Conservation (phyloP, 2,888 invertebrate species). For the Serrognathus titanus region DNA sequence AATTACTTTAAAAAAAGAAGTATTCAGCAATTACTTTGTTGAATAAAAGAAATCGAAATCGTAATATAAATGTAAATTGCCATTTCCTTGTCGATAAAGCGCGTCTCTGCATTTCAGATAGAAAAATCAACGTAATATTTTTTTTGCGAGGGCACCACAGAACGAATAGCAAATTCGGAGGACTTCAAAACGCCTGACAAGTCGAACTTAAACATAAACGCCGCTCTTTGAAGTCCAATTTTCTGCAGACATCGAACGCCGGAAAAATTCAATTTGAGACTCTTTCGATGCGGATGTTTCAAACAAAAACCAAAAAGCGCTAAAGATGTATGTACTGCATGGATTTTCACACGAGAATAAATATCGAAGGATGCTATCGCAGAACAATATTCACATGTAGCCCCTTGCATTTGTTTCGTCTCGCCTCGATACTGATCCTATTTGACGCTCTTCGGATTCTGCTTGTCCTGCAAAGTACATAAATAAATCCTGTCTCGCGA, state of each 20-base stretch:
- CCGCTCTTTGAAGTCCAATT: slow-evolving; percentile 12
- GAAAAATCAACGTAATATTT: too few relatives aligned
- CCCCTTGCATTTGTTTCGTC: slow-evolving; percentile 19
- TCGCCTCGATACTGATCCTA: slow-evolving; percentile 20
- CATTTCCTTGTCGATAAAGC: too few relatives aligned
- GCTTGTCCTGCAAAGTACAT: slow-evolving; percentile 19
- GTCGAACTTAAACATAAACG: slow-evolving; percentile 13
- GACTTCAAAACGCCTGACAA: background rate
- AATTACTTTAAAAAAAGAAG: too few relatives aligned
- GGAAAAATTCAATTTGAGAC: slow-evolving; percentile 14
- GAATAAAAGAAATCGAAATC: too few relatives aligned
- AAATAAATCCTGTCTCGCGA: slow-evolving; percentile 21
- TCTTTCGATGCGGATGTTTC: slow-evolving; percentile 5
- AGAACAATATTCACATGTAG: slow-evolving; percentile 18
- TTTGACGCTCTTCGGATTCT: slow-evolving; percentile 19
- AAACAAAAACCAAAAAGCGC: slow-evolving; percentile 2
- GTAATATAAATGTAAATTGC: too few relatives aligned
- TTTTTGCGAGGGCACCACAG: too few relatives aligned
- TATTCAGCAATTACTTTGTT: too few relatives aligned
- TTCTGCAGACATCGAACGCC: slow-evolving; percentile 10
- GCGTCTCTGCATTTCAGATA: too few relatives aligned
- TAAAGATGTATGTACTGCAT: slow-evolving; percentile 6
- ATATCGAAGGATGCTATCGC: slow-evolving; percentile 19
- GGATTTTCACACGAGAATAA: slow-evolving; percentile 19
- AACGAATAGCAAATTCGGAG: background rate